phyloP scores from a whole-genome alignment of 2,113 vertebrate genomes.

The Nerophis ophidion region DNA sequence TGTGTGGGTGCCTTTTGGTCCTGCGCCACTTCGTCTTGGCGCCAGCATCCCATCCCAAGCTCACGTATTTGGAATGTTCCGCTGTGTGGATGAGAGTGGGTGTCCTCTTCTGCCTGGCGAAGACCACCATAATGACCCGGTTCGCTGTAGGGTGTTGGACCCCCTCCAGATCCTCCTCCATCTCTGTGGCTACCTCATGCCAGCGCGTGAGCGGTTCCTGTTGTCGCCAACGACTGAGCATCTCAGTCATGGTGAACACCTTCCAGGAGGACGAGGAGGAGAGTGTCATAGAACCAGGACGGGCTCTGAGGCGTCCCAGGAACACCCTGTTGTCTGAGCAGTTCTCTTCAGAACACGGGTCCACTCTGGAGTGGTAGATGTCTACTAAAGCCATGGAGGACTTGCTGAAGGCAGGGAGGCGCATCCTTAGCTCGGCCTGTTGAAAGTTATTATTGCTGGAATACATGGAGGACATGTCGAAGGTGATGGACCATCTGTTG shows the following conservation, averaged over 20 bases:
- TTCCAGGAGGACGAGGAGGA: conserved; percentile 71
- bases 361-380: conserved; percentile 71
- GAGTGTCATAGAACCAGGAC: conserved; percentile 26
- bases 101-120: conserved; percentile 63
- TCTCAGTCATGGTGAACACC: conserved; percentile 75
- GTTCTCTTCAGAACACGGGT: conserved; percentile 16
- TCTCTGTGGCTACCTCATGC: neutral
- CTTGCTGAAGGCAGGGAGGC: conserved; percentile 47
- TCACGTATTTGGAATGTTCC: conserved; percentile 76
- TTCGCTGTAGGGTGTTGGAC: conserved; percentile 44
- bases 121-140: conserved; percentile 79
- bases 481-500: conserved; percentile 75
- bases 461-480: conserved; percentile 82
- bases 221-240: conserved; percentile 74
- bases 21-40: conserved; percentile 24
- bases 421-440: conserved; percentile 75
- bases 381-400: conserved; percentile 58
- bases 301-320: conserved; percentile 68
- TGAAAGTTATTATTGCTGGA: conserved; percentile 66
- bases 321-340: conserved; percentile 59
- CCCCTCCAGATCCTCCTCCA: conserved; percentile 3
- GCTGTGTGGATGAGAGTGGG: conserved; percentile 77
- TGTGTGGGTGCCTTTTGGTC: conserved; percentile 45
- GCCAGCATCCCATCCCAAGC: conserved; percentile 42
- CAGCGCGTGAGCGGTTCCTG: conserved; percentile 7